These are phyloP conservation scores for Leguminivora glycinivorella DNA, from an alignment of 1,140 invertebrate species.

Conservation along the genomic window DNA sequence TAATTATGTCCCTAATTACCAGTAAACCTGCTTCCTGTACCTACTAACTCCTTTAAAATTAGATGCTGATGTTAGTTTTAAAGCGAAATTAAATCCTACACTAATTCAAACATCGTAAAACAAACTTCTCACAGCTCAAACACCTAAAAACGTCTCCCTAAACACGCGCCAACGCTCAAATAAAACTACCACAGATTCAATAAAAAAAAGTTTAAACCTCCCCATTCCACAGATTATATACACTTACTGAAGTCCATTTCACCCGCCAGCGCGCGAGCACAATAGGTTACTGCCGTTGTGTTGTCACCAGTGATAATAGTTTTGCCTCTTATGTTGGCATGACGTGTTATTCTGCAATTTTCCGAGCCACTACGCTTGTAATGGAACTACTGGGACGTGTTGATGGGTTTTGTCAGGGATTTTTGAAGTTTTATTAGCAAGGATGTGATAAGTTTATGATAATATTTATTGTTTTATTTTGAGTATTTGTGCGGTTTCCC, in stretches of 20 bases:
- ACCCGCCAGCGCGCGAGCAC: slow-evolving; percentile 46
- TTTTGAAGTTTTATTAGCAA: not conserved
- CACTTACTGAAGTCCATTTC: slow-evolving; percentile 24
- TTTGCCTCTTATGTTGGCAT: slow-evolving; percentile 26
- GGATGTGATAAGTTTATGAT: not conserved
- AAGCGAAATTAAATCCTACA: not conserved
- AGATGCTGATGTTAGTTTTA: no score
- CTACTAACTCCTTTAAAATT: no score
- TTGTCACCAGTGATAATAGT: slow-evolving; percentile 38
- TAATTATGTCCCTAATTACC: no score
- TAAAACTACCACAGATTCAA: slow-evolving; percentile 23
- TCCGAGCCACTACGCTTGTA: slow-evolving; percentile 56
- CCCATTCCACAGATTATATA: slow-evolving; percentile 16
- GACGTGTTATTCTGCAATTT: slow-evolving; percentile 66
- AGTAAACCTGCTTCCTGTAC: no score
- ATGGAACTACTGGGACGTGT: slow-evolving; percentile 17
- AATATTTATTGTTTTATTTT: not conserved
- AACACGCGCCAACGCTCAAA: slow-evolving; percentile 12
- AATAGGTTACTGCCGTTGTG: slow-evolving; percentile 45
- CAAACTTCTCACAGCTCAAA: not conserved
- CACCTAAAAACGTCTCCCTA: slow-evolving; percentile 5
- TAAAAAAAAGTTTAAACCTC: slow-evolving; percentile 26
- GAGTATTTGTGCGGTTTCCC: no score
- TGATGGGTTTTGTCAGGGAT: slow-evolving; percentile 11
- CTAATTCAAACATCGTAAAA: not conserved